These are phyloP conservation scores for Leucoma salicis DNA, from an alignment of 2,888 invertebrate genomes.

Conservation along the genomic window DNA sequence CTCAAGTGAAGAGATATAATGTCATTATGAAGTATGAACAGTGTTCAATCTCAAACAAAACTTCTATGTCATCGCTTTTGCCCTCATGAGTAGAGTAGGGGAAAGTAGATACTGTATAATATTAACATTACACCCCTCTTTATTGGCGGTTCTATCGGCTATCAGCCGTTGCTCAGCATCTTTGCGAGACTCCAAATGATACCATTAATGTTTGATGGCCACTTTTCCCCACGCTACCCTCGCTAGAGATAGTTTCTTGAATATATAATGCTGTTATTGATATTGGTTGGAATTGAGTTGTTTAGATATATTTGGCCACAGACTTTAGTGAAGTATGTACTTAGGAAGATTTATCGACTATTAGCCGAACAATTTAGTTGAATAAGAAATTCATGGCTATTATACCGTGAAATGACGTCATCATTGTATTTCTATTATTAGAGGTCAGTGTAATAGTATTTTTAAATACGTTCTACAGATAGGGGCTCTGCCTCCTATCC, in stretches of 20 bases:
- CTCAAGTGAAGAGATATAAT: too few relatives aligned
- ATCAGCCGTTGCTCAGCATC: constrained; percentile 71
- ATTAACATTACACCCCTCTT: constrained; percentile 70
- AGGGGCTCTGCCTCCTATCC: too few relatives aligned
- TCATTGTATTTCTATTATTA: too few relatives aligned
- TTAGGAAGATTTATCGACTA: too few relatives aligned
- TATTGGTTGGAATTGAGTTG: constrained; percentile 27
- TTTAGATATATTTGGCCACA: neutral
- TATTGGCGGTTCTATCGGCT: constrained; percentile 68
- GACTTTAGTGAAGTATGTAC: neutral
- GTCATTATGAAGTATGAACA: too few relatives aligned
- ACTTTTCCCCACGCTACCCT: constrained; percentile 51
- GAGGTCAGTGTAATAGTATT: too few relatives aligned
- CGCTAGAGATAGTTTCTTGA: constrained; percentile 53
- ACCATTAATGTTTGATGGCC: constrained; percentile 71
- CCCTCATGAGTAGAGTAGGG: constrained; percentile 35
- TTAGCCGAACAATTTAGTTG: neutral
- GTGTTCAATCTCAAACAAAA: constrained; percentile 10
- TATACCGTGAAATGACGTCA: too few relatives aligned
- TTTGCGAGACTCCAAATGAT: constrained; percentile 70
- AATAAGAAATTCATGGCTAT: too few relatives aligned
- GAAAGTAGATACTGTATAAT: constrained; percentile 68
- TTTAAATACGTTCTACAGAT: too few relatives aligned
- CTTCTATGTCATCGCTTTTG: constrained; percentile 21
- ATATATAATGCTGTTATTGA: constrained; percentile 60